Evolutionary conservation across 2,797 vertebrate species (phyloP), one percentile per base, ranked within the genome.

Genomic region (Neopelma chrysocephalum): DNA sequence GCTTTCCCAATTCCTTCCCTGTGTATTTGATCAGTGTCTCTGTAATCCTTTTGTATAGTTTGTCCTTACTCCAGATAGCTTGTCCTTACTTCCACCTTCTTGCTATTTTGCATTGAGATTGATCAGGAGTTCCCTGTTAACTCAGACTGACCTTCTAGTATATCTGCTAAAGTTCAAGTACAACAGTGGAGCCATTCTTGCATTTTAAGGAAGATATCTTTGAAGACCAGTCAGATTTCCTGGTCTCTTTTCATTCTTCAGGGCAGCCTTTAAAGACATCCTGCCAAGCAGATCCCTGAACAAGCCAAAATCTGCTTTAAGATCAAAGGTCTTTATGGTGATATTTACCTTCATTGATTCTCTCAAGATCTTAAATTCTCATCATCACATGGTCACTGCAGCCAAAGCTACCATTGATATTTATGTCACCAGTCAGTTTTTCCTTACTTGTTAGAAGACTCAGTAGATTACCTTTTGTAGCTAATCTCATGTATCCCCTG

Each of bases 131-230:
- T 68, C 25, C 6, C 32, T 0, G 0, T 72, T 69, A 51, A 43
- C 23, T 72, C n/a, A 72, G 32, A 64, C 3, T 83, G n/a, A 38
- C n/a, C 26, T 83, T 87, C 47, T 73, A 22, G 47, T 79, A 3
- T 50, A 58, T 62, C 34, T 71, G 26, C 14, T 42, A 50, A 54
- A 32, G 9, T 78, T 90, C 43, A 25, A 54, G 29, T 42, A 58
- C 9, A 40, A 15, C 11, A 32, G 32, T 40, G 32, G 20, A 75
- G 5, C 7, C 0, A 0, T 70, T 89, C 53, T 82, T 84, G 22
- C 36, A 47, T 84, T 91, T 87, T 90, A 53, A 82, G 61, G 18
- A 91, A 78, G 15, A 20, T 50, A 25, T 66, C 51, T 48, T 77
- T 65, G 56, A 73, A 75, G 51, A 78, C 87, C 50, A 65, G 12